Evolutionary conservation across 2,113 vertebrate genomes (phyloP), one percentile per base, ranked within the genome.

Genomic region (Lasiurus borealis): DNA sequence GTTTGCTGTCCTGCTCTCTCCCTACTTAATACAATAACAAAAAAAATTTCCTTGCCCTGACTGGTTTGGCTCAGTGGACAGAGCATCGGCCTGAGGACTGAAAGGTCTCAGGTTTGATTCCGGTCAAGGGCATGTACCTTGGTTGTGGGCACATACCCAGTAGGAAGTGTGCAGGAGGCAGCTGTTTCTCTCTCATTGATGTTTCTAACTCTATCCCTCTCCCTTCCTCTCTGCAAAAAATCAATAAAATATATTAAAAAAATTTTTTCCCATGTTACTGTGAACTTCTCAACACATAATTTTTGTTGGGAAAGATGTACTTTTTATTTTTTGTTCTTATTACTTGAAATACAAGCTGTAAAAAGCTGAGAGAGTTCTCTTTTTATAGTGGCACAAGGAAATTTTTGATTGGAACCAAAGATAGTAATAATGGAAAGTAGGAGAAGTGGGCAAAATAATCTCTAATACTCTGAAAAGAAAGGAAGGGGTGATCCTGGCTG

Each of bases 381-480:
- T 73, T 73, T 90, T 73, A 5, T 89, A 31, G 50, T 85, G 54
- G 5, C 50, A 40, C 44, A 69, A 76, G 84, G 15, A 75, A 86
- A 83, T 76, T 59, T 14, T 83, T 76, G 27, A 46, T 25, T 76
- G n/a, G 36, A 85, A 85, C 23, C 50, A 81, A 57, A 81, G 46
- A 85, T 72, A 87, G 2, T 83, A 25, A 54, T 59, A 68, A 90
- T 34, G 44, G 73, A 92, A 90, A 68, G 36, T 75, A 66, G 34
- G 34, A 64, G 34, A 89, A 95, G 62, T 48, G 59, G 57, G 5
- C 36, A 95, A 93, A 93, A 36, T 85, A 80, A 80, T 48, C 7
- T 52, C 14, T 80, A 48, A 40, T 90, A 48, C 36, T 88, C 50
- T 91, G 40, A 88, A 59, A 68, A 85, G 91, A 52, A 52, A 62